Base-by-base conservation (phyloP, 2,797 vertebrate species). In the Acomys russatus region DNA sequence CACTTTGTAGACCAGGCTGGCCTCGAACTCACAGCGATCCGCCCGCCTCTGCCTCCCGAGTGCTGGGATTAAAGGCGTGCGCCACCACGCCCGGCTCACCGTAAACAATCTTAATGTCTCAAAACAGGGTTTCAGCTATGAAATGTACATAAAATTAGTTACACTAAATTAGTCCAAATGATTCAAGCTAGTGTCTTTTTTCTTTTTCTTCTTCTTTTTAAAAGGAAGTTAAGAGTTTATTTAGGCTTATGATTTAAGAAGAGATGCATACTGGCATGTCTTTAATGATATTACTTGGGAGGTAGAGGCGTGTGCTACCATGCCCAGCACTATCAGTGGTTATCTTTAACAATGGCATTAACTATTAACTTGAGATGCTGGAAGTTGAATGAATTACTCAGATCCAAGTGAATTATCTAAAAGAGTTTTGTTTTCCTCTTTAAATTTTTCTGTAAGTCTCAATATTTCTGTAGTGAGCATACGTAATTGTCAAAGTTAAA, bases 401-500 rank as follows among this genome's bases (percentile, higher is more conserved):
- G 66, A 84, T 90, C 18, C 89, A 92, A 38, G n/a, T 61, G 38
- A 94, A 56, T 92, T 90, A 68, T n/a, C 68, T 84, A 79, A 22
- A 80, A 88, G 71, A 88, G 61, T 96, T 89, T 83, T 64, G 20
- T 92, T 88, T 94, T 85, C 35, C 23, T 76, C 23, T 86, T 90
- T 90, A 88, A 95, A 79, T 14, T 71, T 90, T 89, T 87, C 76
- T 79, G 6, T 90, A 86, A 5, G 82, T 92, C 92, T 95, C 35
- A 74, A 56, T 82, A 92, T 90, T 95, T 66, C 66, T 83, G 83
- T 18, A 92, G 89, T 70, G 33, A 87, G n/a, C 25, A 88, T 63
- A 85, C 23, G 17, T 56, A 90, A 66, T 18, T 90, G 79, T 96
- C 90, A 94, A 95, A 78, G 88, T 84, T 90, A 95, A 38, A 83